Evolutionary conservation across 2,113 vertebrate genomes (phyloP).

Genomic region (Condylura cristata): DNA sequence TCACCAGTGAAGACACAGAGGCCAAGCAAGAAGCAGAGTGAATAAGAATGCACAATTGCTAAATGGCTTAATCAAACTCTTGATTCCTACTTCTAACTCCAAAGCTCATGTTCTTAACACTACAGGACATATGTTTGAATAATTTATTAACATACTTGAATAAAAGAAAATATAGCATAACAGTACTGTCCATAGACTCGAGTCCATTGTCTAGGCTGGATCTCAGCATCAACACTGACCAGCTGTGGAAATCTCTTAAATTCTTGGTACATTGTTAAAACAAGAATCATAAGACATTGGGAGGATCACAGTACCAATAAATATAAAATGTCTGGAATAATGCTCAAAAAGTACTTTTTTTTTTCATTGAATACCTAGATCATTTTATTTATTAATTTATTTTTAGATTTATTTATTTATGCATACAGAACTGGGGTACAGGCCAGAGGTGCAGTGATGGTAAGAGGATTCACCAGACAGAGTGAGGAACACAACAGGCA

Average conservation of each 20-base stretch:
- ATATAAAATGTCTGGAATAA: not conserved
- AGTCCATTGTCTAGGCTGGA: not conserved
- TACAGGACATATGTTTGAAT: not conserved
- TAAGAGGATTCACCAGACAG: too few relatives aligned
- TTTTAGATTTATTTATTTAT: too few relatives aligned
- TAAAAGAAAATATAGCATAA: not conserved
- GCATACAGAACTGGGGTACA: too few relatives aligned
- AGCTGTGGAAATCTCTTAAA: not conserved
- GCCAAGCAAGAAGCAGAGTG: not conserved
- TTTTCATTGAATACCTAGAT: too few relatives aligned
- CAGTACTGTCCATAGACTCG: too few relatives aligned
- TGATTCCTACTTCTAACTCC: not conserved
- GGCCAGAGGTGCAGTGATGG: too few relatives aligned
- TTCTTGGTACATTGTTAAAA: not conserved
- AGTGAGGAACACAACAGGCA: too few relatives aligned
- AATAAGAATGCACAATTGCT: not conserved
- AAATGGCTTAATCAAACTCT: not conserved
- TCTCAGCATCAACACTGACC: not conserved
- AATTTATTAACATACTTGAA: not conserved
- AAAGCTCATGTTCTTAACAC: not conserved
- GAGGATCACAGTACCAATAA: not conserved
- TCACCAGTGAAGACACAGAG: not conserved
- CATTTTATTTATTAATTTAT: too few relatives aligned
- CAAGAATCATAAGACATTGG: not conserved
- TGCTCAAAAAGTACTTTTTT: not conserved